Percentiles rank a stretch among this genome's conserved stretches.
Evolutionary conservation across 2,113 vertebrate genomes (phyloP).

Genomic region (Microtus ochrogaster): DNA sequence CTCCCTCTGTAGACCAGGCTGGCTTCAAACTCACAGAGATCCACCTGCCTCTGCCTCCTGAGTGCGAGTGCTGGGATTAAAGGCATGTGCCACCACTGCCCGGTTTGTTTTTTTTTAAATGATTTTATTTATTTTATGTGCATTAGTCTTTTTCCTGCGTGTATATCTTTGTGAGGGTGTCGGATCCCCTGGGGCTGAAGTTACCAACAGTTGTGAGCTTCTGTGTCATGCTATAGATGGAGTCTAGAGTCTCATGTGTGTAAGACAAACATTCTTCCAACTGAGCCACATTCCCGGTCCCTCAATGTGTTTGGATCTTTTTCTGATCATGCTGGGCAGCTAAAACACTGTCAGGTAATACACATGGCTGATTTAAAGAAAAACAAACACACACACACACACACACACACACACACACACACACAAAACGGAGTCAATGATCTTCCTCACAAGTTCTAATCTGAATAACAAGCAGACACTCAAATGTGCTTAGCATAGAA

Average conservation of each 20-base stretch:
- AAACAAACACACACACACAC: background rate
- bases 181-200: background rate
- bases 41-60: no score
- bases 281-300: background rate
- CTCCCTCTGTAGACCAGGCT: no score
- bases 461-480: conserved; percentile 1
- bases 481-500: background rate
- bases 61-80: no score
- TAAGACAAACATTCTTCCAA: background rate
- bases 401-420: no score
- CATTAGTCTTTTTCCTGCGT: background rate
- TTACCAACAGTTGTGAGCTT: background rate
- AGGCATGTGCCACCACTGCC: background rate
- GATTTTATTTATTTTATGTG: background rate
- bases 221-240: background rate
- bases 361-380: background rate
- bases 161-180: background rate
- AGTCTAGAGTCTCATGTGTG: background rate
- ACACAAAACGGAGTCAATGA: background rate
- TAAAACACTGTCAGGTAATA: background rate
- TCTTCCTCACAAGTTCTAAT: background rate
- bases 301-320: background rate
- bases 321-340: background rate
- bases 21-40: no score
- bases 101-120: background rate